Evolutionary conservation across 37 sponge, comb jelly and placozoan genomes (phyloP), one percentile per base, ranked within the genome.

Genomic region (Lycopodina hypogea): DNA sequence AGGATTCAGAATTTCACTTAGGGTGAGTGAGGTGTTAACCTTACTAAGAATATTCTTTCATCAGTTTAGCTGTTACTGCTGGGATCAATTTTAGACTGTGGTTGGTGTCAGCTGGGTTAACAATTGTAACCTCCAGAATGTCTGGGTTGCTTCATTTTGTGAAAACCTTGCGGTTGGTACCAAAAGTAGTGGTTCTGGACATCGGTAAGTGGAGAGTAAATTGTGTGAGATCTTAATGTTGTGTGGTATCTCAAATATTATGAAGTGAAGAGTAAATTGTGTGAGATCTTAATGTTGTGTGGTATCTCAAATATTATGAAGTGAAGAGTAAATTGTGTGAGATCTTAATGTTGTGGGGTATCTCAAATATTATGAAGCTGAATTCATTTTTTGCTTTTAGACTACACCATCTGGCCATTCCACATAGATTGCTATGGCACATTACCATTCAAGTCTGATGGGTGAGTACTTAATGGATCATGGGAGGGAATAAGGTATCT

Each of bases 361-460:
- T n/a, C n/a, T n/a, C 12, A 28, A 28, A 6, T 59, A 26, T 59
- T 59, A 26, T 59, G n/a, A 59, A 26, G n/a, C 8, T 59, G n/a
- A 6, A 17, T 12, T 59, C 4, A 8, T 7, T 32, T 34, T 39
- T 22, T 38, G 24, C 37, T 18, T 64, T 36, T 32, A 90, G 90
- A 90, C 45, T 85, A 75, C 68, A 90, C 90, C 0, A 17, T 85
- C 32, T 90, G 90, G 90, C 86, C 86, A 0, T 34, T 85, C 24
- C 85, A 84, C 65, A 86, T 90, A 22, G 90, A 90, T 74, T 75
- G 71, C 28, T 40, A 80, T 39, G 86, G 84, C 26, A 60, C 48
- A 36, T 82, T 82, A 26, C 90, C 90, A 48, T 90, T 90, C 86
- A 85, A 66, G 62, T 57, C 81, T 12, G 72, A 90, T 69, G 86